Percentiles rank a stretch among this genome's conserved stretches.
Evolutionary conservation across 92 coral and sea anemone genomes (phyloP).

Genomic region (Palythoa heliodiscus): DNA sequence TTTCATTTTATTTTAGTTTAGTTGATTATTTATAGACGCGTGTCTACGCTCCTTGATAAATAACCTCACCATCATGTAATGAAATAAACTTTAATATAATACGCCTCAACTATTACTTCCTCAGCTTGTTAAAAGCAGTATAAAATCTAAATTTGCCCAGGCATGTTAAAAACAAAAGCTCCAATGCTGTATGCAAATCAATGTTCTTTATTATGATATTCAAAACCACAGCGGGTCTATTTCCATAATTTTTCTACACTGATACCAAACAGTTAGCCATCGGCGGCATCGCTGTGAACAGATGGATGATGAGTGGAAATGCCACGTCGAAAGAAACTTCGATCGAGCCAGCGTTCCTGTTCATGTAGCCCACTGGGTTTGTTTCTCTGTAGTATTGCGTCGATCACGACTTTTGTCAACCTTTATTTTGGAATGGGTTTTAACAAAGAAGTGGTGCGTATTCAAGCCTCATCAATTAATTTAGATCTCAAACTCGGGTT

Average conservation of each 20-base stretch:
- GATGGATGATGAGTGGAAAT: neutral
- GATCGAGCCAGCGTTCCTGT: neutral
- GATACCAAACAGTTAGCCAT: too few species aligned
- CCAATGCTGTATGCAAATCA: neutral
- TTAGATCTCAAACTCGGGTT: conserved; percentile 29
- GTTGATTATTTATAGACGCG: too few species aligned
- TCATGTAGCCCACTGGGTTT: conserved; percentile 18
- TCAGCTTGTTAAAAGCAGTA: too few species aligned
- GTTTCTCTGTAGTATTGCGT: conserved; percentile 28
- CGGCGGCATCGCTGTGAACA: too few species aligned
- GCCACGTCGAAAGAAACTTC: conserved; percentile 30
- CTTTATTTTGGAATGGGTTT: conserved; percentile 27
- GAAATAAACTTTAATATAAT: too few species aligned
- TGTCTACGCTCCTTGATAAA: too few species aligned
- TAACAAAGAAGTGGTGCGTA: conserved; percentile 18
- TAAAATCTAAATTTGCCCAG: neutral
- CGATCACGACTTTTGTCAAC: conserved; percentile 31
- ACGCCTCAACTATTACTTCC: too few species aligned
- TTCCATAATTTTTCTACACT: neutral
- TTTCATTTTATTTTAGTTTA: too few species aligned
- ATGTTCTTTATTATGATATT: neutral
- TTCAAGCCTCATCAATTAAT: neutral
- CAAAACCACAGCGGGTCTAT: neutral
- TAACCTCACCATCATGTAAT: too few species aligned
- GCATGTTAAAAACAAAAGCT: neutral